Percentiles rank a stretch among this genome's conserved stretches.
Evolutionary conservation across 2,113 vertebrate genomes (phyloP).

Genomic region (Raja brachyura): DNA sequence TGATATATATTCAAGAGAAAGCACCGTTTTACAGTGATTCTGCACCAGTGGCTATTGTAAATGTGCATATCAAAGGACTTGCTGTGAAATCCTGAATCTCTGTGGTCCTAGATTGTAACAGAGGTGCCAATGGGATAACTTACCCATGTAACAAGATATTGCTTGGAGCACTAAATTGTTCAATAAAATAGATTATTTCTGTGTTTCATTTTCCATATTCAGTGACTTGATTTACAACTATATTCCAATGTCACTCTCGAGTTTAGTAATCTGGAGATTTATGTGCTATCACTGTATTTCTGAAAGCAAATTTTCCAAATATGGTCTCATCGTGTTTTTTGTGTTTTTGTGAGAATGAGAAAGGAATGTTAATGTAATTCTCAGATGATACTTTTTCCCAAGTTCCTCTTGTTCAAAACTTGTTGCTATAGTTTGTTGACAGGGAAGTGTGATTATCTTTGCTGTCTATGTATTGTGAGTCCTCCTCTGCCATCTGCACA

Average conservation of each 20-base stretch:
- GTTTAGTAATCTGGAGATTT: background rate
- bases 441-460: background rate
- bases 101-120: background rate
- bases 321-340: background rate
- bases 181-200: background rate
- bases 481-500: background rate
- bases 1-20: background rate
- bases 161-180: background rate
- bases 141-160: background rate
- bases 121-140: background rate
- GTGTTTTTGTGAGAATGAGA: background rate
- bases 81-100: background rate
- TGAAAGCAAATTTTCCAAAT: background rate
- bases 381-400: background rate
- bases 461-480: background rate
- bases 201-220: background rate
- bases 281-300: background rate
- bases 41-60: background rate
- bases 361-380: background rate
- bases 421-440: background rate
- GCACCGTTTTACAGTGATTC: background rate
- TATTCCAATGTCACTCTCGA: background rate
- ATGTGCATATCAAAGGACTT: background rate
- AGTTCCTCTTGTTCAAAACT: background rate
- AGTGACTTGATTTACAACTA: background rate